Evolutionary conservation across 2,797 vertebrate genomes (phyloP).

Genomic region (Austrolebias charrua): DNA sequence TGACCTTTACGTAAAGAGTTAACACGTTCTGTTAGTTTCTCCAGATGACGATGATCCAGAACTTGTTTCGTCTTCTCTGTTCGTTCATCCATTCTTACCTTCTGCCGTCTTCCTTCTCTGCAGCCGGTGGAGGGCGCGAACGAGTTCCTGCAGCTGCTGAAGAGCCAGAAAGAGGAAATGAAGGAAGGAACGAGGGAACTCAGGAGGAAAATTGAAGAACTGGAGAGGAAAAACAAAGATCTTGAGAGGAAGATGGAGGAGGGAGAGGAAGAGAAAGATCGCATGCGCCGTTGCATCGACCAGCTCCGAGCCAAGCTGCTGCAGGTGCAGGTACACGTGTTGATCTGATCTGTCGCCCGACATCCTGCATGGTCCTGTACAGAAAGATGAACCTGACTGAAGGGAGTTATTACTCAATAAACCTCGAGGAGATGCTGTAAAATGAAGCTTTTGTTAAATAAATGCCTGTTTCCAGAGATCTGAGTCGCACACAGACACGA

Average conservation of each 20-base stretch:
- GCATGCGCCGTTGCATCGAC: conserved; percentile 67
- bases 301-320: conserved; percentile 69
- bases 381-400: no score
- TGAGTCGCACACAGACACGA: not conserved
- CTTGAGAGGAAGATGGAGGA: conserved; percentile 73
- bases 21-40: no score
- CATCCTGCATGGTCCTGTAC: not conserved
- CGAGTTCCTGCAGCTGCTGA: conserved; percentile 76
- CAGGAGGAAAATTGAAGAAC: conserved; percentile 74
- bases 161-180: conserved; percentile 78
- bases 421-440: no score
- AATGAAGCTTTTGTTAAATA: no score
- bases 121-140: conserved; percentile 76
- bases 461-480: not conserved
- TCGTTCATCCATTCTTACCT: no score
- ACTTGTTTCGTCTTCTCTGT: not conserved
- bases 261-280: conserved; percentile 69
- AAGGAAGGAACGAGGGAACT: conserved; percentile 77
- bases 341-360: not conserved
- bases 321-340: conserved; percentile 66
- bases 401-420: no score
- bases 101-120: not conserved
- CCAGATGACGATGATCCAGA: no score
- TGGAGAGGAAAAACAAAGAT: conserved; percentile 75
- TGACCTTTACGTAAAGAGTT: no score